Base-by-base conservation (phyloP, 2,888 invertebrate species). In the Junonia oenone region DNA sequence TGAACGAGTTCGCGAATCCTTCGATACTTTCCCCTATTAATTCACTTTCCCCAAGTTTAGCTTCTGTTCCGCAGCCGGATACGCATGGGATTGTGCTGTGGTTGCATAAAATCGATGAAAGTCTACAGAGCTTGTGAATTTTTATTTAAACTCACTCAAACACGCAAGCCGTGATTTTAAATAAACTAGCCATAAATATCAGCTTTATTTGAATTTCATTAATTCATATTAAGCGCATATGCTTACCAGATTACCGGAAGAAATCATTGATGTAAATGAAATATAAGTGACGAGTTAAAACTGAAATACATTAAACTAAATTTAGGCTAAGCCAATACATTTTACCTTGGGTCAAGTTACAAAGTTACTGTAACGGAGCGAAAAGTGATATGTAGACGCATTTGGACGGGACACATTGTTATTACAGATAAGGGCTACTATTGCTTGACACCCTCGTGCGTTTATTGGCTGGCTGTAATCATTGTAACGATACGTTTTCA, bases 21-120 rank as follows among this genome's bases (percentile, higher is more conserved):
- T 80, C 56, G 76, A 80, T 73, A 83, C 87, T 87, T 88, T 88
- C 87, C 78, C 83, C 75, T 74, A 81, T 85, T 82, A 83, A 86
- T 83, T 87, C 84, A 83, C 87, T 87, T 85, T 88, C 85, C 65
- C 67, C 71, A 67, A 67, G 71, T 71, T 77, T 68, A 73, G 69
- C 67, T 63, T 61, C 62, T 66, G 65, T 67, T 68, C 64, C 63
- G 61, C 62, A 60, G 59, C 58, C 56, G 65, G 64, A 72, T 71
- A 68, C 68, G 68, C 62, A 63, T 67, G 63, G 62, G 63, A 66
- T 62, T 67, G 63, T 63, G 63, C 46, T 63, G 51, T 61, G 56
- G 52, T 64, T 65, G 61, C 61, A 43, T 43, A 62, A 61, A 55
- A 45, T 51, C 45, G 37, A 55, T 55, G 37, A 51, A 31, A 51